Conservation (phyloP, 35 echinoderm and acorn worm genomes). For the Lytechinus pictus region DNA sequence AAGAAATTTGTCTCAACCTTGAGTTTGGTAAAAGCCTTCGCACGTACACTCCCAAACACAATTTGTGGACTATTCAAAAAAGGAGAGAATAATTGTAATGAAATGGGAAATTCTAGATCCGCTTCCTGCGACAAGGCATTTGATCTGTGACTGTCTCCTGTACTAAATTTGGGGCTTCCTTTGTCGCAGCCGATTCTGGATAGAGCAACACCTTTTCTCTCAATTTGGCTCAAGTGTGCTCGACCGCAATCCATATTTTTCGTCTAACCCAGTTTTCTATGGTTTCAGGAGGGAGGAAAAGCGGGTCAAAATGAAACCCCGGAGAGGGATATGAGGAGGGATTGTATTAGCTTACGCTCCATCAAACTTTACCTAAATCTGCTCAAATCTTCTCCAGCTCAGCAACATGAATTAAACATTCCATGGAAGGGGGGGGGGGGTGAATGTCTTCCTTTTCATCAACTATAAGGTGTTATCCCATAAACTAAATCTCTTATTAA, state of each 20-base stretch:
- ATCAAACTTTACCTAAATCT: background rate
- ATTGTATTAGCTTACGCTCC: background rate
- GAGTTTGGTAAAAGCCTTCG: background rate
- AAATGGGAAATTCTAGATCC: background rate
- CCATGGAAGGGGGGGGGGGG: background rate
- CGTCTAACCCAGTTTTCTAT: background rate
- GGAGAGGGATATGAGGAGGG: background rate
- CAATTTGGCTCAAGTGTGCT: conserved; percentile 35
- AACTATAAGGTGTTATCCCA: background rate
- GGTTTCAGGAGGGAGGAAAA: conserved; percentile 5
- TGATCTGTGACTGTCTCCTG: background rate
- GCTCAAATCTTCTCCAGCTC: background rate
- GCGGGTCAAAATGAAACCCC: conserved; percentile 17
- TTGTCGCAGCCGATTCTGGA: background rate
- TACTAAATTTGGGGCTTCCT: conserved; percentile 2
- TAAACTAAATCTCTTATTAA: background rate
- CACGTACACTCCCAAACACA: background rate
- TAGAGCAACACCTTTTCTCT: background rate
- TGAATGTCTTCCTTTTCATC: background rate
- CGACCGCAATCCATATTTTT: conserved; percentile 47
- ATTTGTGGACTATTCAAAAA: background rate
- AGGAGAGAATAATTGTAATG: background rate
- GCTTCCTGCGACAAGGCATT: background rate
- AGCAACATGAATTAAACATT: conserved; percentile 14
- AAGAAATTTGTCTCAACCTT: background rate